Conservation (phyloP, 2,113 vertebrate genomes). For the Oxyruncus cristatus region DNA sequence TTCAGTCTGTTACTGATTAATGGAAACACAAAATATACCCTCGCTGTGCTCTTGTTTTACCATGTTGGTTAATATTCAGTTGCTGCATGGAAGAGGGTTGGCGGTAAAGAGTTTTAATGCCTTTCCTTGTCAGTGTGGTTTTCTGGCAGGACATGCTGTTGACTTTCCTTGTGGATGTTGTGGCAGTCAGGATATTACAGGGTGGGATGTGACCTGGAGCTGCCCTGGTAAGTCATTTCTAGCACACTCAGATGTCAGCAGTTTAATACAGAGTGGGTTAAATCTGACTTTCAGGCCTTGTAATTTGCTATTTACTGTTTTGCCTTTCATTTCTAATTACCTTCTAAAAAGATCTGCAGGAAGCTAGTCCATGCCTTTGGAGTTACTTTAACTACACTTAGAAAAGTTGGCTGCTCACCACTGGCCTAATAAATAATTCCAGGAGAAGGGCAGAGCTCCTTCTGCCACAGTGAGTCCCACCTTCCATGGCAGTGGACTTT, state of each 20-base stretch:
- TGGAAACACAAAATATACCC: slow-evolving; percentile 25
- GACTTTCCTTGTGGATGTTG: background rate
- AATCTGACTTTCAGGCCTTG: background rate
- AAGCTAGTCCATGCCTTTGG: background rate
- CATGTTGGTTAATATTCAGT: slow-evolving; percentile 33
- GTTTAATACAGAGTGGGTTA: background rate
- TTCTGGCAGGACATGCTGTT: background rate
- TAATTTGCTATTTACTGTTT: background rate
- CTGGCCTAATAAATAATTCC: background rate
- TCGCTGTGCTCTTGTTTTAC: slow-evolving; percentile 27
- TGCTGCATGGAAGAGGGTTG: background rate
- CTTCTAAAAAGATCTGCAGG: background rate
- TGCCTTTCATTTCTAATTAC: background rate
- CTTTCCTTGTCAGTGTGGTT: background rate
- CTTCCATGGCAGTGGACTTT: background rate
- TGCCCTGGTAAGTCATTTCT: background rate
- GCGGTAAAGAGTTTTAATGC: slow-evolving; percentile 35
- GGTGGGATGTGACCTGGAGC: background rate
- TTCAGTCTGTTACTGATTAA: slow-evolving; percentile 32
- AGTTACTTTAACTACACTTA: background rate
- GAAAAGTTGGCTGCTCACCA: background rate
- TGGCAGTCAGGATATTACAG: background rate
- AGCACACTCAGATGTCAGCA: background rate
- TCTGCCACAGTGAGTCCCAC: background rate
- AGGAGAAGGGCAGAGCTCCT: background rate